Conservation (phyloP, 2,888 invertebrate species). For the Ernsta delagoae region DNA sequence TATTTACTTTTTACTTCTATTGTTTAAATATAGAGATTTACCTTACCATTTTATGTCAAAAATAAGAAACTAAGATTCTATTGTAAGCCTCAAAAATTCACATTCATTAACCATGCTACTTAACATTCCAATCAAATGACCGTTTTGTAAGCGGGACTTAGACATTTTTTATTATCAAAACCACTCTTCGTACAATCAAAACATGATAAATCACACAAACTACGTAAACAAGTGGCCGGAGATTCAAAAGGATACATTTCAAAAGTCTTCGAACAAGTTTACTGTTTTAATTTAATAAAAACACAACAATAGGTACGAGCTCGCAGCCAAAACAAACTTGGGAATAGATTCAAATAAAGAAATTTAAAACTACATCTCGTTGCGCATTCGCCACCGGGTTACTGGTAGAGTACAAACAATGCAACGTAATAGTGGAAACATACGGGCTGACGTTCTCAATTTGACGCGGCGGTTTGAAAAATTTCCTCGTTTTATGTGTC, state of each 20-base stretch:
- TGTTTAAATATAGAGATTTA: too few relatives aligned
- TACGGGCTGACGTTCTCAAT: neutral
- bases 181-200: too few relatives aligned
- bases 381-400: conserved; percentile 31
- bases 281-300: conserved; percentile 34
- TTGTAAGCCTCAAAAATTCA: too few relatives aligned
- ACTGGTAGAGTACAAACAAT: conserved; percentile 31
- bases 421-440: conserved; percentile 30
- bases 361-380: conserved; percentile 36
- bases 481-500: too few relatives aligned
- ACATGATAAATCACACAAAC: too few relatives aligned
- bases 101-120: too few relatives aligned
- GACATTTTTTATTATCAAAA: too few relatives aligned
- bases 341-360: conserved; percentile 35
- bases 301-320: conserved; percentile 23
- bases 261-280: neutral
- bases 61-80: too few relatives aligned
- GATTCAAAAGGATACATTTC: conserved; percentile 1
- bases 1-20: too few relatives aligned
- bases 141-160: too few relatives aligned
- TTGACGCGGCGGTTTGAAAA: neutral
- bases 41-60: too few relatives aligned
- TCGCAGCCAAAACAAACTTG: conserved; percentile 30
- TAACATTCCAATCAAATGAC: too few relatives aligned
- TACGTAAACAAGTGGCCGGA: neutral